These are phyloP conservation scores for Apodemus agrarius DNA, from an alignment of 2,797 vertebrate genomes.

Conservation along the genomic window DNA sequence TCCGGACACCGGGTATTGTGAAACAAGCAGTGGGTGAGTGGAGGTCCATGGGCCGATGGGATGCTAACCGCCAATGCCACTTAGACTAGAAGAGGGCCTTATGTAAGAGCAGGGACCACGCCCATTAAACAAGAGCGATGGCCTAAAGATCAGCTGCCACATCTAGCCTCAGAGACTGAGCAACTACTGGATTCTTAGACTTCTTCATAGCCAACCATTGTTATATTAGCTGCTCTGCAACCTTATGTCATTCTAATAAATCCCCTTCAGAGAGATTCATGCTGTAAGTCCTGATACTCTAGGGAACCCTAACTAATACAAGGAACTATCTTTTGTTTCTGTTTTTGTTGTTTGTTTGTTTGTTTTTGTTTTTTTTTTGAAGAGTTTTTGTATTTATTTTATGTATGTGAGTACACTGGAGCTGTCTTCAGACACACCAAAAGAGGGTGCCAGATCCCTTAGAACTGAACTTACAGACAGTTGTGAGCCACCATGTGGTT, in stretches of 20 bases:
- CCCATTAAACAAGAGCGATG: neutral
- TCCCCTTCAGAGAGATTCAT: neutral
- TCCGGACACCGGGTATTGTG: neutral
- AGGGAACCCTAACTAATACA: neutral
- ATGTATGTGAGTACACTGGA: no score
- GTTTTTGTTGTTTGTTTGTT: no score
- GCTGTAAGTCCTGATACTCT: neutral
- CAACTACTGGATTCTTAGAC: neutral
- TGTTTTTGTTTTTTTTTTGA: no score
- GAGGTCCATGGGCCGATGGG: neutral
- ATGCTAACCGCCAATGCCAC: neutral
- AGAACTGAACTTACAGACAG: no score
- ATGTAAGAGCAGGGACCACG: neutral
- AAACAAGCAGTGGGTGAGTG: neutral
- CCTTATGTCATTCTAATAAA: neutral
- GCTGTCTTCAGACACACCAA: no score
- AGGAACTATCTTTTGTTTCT: neutral
- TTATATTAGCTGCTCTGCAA: neutral
- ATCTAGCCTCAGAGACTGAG: no score
- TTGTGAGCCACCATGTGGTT: no score
- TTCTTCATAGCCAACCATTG: neutral
- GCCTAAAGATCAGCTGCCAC: neutral
- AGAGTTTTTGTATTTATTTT: no score
- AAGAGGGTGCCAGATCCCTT: no score
- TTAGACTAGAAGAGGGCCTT: conserved; percentile 17